Evolutionary conservation across 2,113 vertebrate species (phyloP).

Genomic region (Mesitornis unicolor): DNA sequence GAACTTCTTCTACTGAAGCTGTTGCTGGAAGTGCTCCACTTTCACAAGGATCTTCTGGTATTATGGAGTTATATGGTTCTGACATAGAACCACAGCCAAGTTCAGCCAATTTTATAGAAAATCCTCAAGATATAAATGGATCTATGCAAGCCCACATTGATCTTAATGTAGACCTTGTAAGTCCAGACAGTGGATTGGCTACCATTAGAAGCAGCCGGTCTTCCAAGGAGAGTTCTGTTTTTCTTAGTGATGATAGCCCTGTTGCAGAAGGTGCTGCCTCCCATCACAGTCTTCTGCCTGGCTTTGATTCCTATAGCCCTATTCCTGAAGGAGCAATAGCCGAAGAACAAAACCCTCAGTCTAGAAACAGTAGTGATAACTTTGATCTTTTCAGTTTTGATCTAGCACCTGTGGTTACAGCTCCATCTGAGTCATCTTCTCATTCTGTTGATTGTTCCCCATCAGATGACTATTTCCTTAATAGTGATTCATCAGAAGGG

Average conservation of each 20-base stretch:
- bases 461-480: conserved; percentile 74
- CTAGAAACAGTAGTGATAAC: conserved; percentile 72
- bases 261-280: conserved; percentile 78
- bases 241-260: conserved; percentile 93
- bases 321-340: conserved; percentile 79
- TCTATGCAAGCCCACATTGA: conserved; percentile 78
- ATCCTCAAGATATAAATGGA: conserved; percentile 73
- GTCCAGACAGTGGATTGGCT: conserved; percentile 91
- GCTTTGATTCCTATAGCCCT: conserved; percentile 80
- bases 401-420: conserved; percentile 69
- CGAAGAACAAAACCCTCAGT: conserved; percentile 77
- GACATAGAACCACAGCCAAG: conserved; percentile 82
- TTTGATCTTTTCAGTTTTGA: conserved; percentile 88
- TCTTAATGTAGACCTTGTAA: conserved; percentile 84
- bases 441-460: conserved; percentile 77
- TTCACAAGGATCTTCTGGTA: conserved; percentile 92
- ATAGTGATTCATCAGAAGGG: conserved; percentile 73
- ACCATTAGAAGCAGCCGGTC: conserved; percentile 93
- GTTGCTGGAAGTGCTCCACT: conserved; percentile 92
- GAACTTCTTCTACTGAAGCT: conserved; percentile 93
- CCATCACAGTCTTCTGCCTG: conserved; percentile 82
- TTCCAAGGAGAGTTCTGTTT: conserved; percentile 93
- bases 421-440: conserved; percentile 66
- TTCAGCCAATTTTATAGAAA: conserved; percentile 79
- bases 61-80: conserved; percentile 89